phyloP scores from a whole-genome alignment of 2,888 invertebrate species.

The Halocaridina rubra region DNA sequence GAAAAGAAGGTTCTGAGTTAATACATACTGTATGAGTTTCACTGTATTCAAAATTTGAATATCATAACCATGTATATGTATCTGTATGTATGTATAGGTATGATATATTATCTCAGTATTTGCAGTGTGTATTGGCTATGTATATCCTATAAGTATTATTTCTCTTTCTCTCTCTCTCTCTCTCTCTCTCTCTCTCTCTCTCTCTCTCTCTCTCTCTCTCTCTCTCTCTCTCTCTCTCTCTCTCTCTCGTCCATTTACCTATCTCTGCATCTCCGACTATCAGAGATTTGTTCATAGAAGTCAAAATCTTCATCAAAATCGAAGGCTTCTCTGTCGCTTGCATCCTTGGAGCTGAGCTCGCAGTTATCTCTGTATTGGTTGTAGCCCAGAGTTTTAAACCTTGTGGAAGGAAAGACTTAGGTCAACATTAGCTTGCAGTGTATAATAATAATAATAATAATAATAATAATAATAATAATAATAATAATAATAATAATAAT shows the following conservation, averaged over 20 bases:
- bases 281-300: background rate
- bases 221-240: conserved; percentile 26
- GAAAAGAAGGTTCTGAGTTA: no score
- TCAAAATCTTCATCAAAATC: conserved; percentile 8
- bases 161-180: background rate
- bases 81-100: background rate
- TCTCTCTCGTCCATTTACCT: background rate
- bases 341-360: conserved; percentile 23
- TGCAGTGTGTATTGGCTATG: no score
- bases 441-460: background rate
- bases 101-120: no score
- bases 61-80: background rate
- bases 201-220: conserved; percentile 18
- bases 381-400: conserved; percentile 32
- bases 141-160: background rate
- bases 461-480: background rate
- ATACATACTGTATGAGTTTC: no score
- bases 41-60: background rate
- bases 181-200: background rate
- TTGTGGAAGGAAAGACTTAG: background rate
- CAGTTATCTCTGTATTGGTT: conserved; percentile 50
- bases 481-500: background rate
- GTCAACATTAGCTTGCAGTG: no score
- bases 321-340: conserved; percentile 8
- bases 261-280: background rate